Evolutionary conservation across 1,140 invertebrate genomes (phyloP).

Genomic region (Scaptomyza graminum): DNA sequence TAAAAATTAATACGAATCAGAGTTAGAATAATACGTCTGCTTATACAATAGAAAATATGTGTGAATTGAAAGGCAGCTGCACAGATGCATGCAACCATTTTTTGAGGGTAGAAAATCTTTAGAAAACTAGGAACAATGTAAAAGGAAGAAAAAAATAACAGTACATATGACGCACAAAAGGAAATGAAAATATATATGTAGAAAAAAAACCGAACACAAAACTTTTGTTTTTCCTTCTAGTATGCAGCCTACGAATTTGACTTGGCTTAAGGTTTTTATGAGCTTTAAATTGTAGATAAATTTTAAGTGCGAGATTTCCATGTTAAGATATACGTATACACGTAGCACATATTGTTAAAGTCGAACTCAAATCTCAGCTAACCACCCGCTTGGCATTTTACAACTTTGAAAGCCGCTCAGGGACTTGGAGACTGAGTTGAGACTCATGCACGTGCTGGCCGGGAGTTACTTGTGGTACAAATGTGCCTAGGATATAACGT

Average conservation of each 20-base stretch:
- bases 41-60: constrained; percentile 22
- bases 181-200: background rate
- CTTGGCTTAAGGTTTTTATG: constrained; percentile 30
- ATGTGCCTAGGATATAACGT: constrained; percentile 80
- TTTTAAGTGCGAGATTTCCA: constrained; percentile 37
- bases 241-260: constrained; percentile 15
- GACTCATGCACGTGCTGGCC: constrained; percentile 56
- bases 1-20: constrained; percentile 33
- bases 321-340: constrained; percentile 16
- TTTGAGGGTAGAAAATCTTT: constrained; percentile 24
- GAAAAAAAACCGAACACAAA: constrained; percentile 13
- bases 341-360: constrained; percentile 13
- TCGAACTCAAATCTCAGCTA: constrained; percentile 33
- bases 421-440: constrained; percentile 14
- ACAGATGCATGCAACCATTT: constrained; percentile 10
- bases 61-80: constrained; percentile 41
- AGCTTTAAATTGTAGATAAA: constrained; percentile 37
- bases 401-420: constrained; percentile 57
- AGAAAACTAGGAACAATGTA: constrained; percentile 42
- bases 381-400: constrained; percentile 57
- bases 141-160: constrained; percentile 12
- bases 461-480: constrained; percentile 48
- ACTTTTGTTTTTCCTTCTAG: constrained; percentile 1
- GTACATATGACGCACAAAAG: constrained; percentile 14
- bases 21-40: background rate